Percentiles rank a stretch among this genome's conserved stretches.
Conservation (phyloP, 2,888 invertebrate genomes). For the Neoscelio sp. region DNA sequence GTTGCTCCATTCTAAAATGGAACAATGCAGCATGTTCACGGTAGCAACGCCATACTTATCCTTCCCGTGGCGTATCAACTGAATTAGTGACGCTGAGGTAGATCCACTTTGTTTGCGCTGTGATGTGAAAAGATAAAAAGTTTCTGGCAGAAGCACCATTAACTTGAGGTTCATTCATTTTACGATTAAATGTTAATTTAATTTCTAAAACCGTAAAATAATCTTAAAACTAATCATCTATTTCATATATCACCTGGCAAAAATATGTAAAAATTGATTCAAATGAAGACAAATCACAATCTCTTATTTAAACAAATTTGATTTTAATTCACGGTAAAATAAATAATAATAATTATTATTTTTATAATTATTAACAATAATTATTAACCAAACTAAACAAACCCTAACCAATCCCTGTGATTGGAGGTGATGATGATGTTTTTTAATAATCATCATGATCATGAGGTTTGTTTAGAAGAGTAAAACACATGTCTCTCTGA, state of each 20-base stretch:
- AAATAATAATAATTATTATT: no score
- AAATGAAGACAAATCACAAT: no score
- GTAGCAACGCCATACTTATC: conserved; percentile 72
- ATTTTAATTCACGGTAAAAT: no score
- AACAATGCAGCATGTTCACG: conserved; percentile 69
- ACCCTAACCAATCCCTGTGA: no score
- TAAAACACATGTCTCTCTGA: no score
- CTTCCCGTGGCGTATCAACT: conserved; percentile 75
- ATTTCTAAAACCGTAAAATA: conserved; percentile 65
- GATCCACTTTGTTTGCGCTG: conserved; percentile 77
- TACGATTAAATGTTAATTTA: conserved; percentile 67
- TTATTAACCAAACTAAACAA: no score
- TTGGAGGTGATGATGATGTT: no score
- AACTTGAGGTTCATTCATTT: conserved; percentile 66
- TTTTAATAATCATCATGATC: no score
- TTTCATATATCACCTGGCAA: conserved; percentile 45
- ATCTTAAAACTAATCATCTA: conserved; percentile 61
- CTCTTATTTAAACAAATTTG: no score
- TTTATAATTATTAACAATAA: no score
- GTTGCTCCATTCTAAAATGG: conserved; percentile 62
- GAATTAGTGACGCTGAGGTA: conserved; percentile 77
- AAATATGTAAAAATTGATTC: conserved; percentile 30
- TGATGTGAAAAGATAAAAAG: conserved; percentile 70
- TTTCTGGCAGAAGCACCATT: conserved; percentile 65
- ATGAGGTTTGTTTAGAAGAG: no score